Percentiles rank a stretch among this genome's conserved stretches.
Evolutionary conservation across 2,113 vertebrate genomes (phyloP).

Genomic region (Lepisosteus oculatus): DNA sequence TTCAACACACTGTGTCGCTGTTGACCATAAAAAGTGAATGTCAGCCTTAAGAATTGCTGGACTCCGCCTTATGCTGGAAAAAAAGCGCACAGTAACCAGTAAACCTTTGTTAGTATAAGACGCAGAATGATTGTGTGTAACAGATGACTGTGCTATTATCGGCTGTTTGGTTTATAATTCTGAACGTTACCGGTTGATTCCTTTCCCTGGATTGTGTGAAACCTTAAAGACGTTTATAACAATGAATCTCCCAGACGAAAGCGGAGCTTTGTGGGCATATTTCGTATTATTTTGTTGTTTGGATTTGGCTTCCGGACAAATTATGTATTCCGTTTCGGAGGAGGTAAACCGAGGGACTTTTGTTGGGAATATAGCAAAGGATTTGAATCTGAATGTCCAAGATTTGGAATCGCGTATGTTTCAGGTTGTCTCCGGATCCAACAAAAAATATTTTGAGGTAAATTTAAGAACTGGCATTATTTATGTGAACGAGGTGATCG

Average conservation of each 20-base stretch:
- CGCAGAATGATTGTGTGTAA: neutral
- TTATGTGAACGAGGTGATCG: constrained; percentile 52
- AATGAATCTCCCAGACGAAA: constrained; percentile 17
- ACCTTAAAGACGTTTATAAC: neutral
- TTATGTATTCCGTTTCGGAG: constrained; percentile 57
- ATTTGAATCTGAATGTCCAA: constrained; percentile 51
- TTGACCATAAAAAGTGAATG: constrained; percentile 26
- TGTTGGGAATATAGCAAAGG: constrained; percentile 66
- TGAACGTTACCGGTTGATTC: neutral
- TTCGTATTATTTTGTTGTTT: constrained; percentile 33
- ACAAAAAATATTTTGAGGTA: constrained; percentile 58
- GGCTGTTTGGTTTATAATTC: neutral
- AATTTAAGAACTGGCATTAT: constrained; percentile 59
- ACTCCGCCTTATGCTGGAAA: constrained; percentile 32
- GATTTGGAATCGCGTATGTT: constrained; percentile 58
- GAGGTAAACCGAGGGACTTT: constrained; percentile 58
- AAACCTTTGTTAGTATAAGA: constrained; percentile 7
- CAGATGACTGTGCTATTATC: neutral
- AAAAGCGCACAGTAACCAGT: constrained; percentile 6
- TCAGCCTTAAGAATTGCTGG: neutral
- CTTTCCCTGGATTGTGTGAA: neutral
- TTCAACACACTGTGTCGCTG: constrained; percentile 16
- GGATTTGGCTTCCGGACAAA: constrained; percentile 37
- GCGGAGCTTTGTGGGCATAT: constrained; percentile 19
- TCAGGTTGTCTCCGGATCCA: constrained; percentile 52